Percentiles rank a stretch among this genome's conserved stretches.
These are phyloP conservation scores for Eulithis testata DNA, from an alignment of 2,888 invertebrate genomes.

Conservation along the genomic window DNA sequence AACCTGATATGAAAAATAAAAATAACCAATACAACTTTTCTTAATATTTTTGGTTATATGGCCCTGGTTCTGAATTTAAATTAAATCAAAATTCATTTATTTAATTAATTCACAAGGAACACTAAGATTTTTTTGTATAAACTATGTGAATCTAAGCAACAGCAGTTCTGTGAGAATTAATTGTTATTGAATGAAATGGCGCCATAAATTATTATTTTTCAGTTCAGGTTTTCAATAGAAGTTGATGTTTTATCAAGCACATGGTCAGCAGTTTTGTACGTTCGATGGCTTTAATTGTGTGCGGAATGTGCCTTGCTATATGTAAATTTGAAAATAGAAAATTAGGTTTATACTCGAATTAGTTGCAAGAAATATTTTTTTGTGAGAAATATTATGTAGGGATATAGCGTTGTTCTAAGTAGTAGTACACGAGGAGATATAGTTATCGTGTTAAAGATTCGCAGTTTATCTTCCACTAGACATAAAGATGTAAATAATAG, in stretches of 20 bases:
- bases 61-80: constrained; percentile 12
- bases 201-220: constrained; percentile 49
- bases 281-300: constrained; percentile 80
- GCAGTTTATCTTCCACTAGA: constrained; percentile 84
- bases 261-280: constrained; percentile 72
- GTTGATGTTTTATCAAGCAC: constrained; percentile 80
- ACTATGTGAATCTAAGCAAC: too few relatives aligned
- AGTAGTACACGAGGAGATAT: constrained; percentile 72
- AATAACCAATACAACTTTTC: constrained; percentile 18
- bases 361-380: constrained; percentile 83
- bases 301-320: constrained; percentile 85
- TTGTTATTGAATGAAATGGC: constrained; percentile 30
- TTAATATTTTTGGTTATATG: constrained; percentile 5
- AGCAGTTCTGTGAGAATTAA: not conserved
- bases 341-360: constrained; percentile 84
- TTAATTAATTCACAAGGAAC: too few relatives aligned
- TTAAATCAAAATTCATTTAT: too few relatives aligned
- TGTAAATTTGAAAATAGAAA: constrained; percentile 74
- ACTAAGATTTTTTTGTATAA: too few relatives aligned
- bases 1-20: constrained; percentile 49
- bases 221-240: constrained; percentile 59
- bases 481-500: constrained; percentile 78
- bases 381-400: constrained; percentile 79
- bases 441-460: constrained; percentile 82
- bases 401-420: constrained; percentile 75